phyloP scores from a whole-genome alignment of 2,113 vertebrate species.

The Ursus arctos region DNA sequence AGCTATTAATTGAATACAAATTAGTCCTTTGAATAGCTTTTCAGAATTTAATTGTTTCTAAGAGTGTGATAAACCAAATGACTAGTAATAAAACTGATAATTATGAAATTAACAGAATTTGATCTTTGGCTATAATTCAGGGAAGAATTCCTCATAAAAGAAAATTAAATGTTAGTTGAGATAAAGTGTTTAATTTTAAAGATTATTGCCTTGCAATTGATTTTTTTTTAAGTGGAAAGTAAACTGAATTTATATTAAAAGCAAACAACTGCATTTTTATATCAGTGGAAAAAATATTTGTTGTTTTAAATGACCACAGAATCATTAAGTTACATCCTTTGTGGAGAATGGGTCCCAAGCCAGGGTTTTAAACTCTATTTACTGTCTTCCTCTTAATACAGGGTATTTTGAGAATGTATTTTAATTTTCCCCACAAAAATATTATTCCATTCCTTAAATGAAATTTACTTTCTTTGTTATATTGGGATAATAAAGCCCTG shows the following conservation, averaged over 20 bases:
- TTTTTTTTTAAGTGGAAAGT: slow-evolving; percentile 66
- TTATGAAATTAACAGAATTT: slow-evolving; percentile 68
- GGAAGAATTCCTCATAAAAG: slow-evolving; percentile 49
- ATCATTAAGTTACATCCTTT: slow-evolving; percentile 83
- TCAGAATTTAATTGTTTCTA: slow-evolving; percentile 50
- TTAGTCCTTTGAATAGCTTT: slow-evolving; percentile 43
- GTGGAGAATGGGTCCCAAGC: slow-evolving; percentile 56
- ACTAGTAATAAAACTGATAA: slow-evolving; percentile 50
- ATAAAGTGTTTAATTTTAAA: slow-evolving; percentile 55
- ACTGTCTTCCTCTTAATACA: slow-evolving; percentile 63
- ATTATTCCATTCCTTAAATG: slow-evolving; percentile 71
- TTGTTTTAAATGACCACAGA: slow-evolving; percentile 69
- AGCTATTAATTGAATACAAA: slow-evolving; percentile 49
- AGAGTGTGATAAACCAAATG: slow-evolving; percentile 51
- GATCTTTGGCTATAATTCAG: slow-evolving; percentile 54
- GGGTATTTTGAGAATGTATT: slow-evolving; percentile 77
- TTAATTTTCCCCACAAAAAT: slow-evolving; percentile 78
- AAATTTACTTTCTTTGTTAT: slow-evolving; percentile 52
- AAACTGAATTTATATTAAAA: slow-evolving; percentile 74
- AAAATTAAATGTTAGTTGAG: slow-evolving; percentile 69
- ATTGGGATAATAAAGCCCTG: background rate
- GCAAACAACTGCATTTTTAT: slow-evolving; percentile 78
- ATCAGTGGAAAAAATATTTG: slow-evolving; percentile 47
- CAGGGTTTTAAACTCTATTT: slow-evolving; percentile 73
- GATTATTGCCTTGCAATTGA: slow-evolving; percentile 23